Evolutionary conservation across 2,113 vertebrate species (phyloP).

Genomic region (Nestor notabilis): DNA sequence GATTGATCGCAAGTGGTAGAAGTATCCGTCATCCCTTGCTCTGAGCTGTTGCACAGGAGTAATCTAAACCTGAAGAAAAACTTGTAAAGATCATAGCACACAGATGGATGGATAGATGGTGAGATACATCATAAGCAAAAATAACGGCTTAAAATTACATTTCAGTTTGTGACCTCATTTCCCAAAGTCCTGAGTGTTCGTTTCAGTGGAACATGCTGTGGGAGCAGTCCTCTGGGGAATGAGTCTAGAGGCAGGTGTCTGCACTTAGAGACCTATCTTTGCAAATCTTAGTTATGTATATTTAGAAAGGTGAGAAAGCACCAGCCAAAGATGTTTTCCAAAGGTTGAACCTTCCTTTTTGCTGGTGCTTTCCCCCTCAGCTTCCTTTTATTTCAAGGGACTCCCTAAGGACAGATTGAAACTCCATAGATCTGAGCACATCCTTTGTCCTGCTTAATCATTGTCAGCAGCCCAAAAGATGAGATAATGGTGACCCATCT

Average conservation of each 20-base stretch:
- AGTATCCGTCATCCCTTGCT: neutral
- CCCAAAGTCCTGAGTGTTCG: neutral
- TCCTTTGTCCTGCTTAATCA: constrained; percentile 54
- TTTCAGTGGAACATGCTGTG: neutral
- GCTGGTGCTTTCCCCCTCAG: neutral
- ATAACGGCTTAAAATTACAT: neutral
- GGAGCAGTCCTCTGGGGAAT: neutral
- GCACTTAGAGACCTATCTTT: constrained; percentile 12
- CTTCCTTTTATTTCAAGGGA: constrained; percentile 28
- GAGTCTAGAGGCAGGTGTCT: neutral
- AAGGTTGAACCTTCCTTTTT: constrained; percentile 38
- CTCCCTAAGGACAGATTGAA: constrained; percentile 18
- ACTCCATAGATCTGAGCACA: neutral
- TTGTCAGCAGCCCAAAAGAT: constrained; percentile 37
- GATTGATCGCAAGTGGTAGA: neutral
- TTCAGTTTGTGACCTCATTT: constrained; percentile 18
- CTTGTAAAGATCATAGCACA: neutral
- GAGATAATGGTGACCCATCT: constrained; percentile 39
- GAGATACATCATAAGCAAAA: neutral
- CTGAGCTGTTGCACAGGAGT: neutral
- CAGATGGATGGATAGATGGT: neutral
- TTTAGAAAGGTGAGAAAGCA: constrained; percentile 37
- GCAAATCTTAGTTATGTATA: constrained; percentile 14
- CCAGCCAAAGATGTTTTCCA: constrained; percentile 8
- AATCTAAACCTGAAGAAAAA: neutral